Evolutionary conservation across 2,888 invertebrate genomes (phyloP), one percentile per base, ranked within the genome.

Genomic region (Xestia c-nigrum): DNA sequence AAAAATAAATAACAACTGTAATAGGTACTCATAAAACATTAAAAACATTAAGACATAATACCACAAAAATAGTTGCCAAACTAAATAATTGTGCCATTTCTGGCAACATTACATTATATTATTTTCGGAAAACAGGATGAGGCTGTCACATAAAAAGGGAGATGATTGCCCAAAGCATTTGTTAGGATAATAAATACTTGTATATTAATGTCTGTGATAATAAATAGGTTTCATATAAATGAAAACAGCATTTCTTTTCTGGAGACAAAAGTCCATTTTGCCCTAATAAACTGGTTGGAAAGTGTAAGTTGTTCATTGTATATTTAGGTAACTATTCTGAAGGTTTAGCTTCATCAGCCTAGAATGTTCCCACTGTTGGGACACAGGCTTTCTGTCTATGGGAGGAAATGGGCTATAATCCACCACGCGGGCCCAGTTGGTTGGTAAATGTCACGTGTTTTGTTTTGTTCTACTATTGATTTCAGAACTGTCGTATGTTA

Each of bases 41-140:
- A 81, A 78, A 74, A 85, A 78, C 70, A 74, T 76, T 65, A 68
- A 73, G 72, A 74, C 43, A 24, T 57, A 52, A 67, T 70, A 50
- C 47, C 59, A 76, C 21, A 74, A 74, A 47, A 74, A 66, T 72
- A 67, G 50, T 74, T 71, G 63, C 64, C 81, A 72, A 84, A 83
- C 81, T 69, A 76, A 85, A 83, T 85, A 85, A 81, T 86, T 72
- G 75, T 71, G 73, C 72, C 76, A 52, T 79, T 83, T 43, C 76
- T 80, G 64, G 68, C 59, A 80, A 80, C 84, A 83, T 87, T 85
- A 83, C 55, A 57, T 83, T 80, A 76, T 70, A 75, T 80, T 78
- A 85, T 79, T 85, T 81, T 70, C 71, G 66, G 78, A 76, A 86
- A 86, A 87, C 88, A 86, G 84, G 88, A 86, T 81, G 75, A 74